Conservation (phyloP, 2,797 vertebrate genomes). For the Coregonus ussuriensis region DNA sequence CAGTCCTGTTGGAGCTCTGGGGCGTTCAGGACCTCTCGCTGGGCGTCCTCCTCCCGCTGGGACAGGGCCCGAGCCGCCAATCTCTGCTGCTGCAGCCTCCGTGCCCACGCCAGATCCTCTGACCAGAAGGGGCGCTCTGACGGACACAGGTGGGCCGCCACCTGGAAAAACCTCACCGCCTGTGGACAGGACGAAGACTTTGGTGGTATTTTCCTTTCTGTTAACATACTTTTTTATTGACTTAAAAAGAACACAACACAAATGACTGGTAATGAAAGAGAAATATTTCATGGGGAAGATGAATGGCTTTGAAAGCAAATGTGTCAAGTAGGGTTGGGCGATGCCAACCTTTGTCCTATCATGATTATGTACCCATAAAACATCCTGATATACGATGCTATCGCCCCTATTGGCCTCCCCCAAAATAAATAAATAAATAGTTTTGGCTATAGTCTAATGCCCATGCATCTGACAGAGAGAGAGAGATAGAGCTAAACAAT, state of each 20-base stretch:
- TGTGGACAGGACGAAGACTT: constrained; percentile 31
- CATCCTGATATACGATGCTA: too few species aligned
- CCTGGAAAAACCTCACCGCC: constrained; percentile 81
- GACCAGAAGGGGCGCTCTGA: constrained; percentile 86
- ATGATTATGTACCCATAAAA: too few species aligned
- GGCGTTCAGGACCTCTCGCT: constrained; percentile 59
- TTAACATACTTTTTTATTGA: neutral
- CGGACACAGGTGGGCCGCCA: constrained; percentile 88
- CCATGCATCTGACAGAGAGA: too few species aligned
- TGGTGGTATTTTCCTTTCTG: neutral
- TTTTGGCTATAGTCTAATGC: too few species aligned
- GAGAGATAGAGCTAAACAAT: too few species aligned
- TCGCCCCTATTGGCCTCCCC: too few species aligned
- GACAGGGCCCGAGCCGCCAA: constrained; percentile 65
- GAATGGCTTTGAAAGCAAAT: neutral
- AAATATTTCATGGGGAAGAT: too few species aligned
- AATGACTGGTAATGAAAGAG: neutral
- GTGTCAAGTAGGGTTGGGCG: neutral
- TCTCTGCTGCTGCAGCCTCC: constrained; percentile 79
- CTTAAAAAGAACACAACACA: neutral
- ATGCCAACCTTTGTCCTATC: too few species aligned
- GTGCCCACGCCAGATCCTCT: constrained; percentile 91
- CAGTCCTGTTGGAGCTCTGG: constrained; percentile 88
- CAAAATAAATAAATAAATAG: too few species aligned
- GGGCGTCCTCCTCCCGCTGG: constrained; percentile 64